Evolutionary conservation across 1,140 invertebrate species (phyloP).

Genomic region (Grapholita molesta): DNA sequence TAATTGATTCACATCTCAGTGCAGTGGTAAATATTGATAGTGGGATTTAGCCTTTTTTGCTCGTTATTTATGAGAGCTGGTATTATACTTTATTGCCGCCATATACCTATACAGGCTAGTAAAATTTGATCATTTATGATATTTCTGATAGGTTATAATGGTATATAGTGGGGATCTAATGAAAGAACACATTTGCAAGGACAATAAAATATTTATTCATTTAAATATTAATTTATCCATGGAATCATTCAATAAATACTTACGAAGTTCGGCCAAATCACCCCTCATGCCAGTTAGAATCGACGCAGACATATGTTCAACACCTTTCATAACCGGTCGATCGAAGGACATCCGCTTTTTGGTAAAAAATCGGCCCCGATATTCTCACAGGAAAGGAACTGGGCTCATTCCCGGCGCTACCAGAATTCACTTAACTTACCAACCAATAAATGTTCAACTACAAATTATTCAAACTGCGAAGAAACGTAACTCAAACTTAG

Average conservation of each 20-base stretch:
- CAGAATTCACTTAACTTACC: neutral
- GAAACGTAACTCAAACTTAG: neutral
- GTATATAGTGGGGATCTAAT: too few species aligned
- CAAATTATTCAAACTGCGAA: neutral
- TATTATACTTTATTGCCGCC: too few species aligned
- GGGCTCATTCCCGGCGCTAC: neutral
- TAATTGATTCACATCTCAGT: too few species aligned
- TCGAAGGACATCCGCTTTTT: constrained; percentile 77
- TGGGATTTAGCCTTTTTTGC: too few species aligned
- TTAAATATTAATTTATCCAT: neutral
- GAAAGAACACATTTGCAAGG: too few species aligned
- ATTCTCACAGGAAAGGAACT: constrained; percentile 67
- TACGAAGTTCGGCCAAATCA: neutral
- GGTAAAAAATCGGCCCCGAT: constrained; percentile 70
- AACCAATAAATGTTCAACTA: constrained; percentile 19
- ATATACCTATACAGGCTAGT: too few species aligned
- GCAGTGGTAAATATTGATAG: too few species aligned
- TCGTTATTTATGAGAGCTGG: too few species aligned
- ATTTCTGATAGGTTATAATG: too few species aligned
- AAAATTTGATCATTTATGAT: too few species aligned
- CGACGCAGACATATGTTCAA: constrained; percentile 72
- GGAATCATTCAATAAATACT: neutral
- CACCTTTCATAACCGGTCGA: constrained; percentile 76
- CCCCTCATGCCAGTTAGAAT: constrained; percentile 29
- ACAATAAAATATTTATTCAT: too few species aligned